Conservation (phyloP, 2,113 vertebrate species). For the Rhabdomys dilectus region DNA sequence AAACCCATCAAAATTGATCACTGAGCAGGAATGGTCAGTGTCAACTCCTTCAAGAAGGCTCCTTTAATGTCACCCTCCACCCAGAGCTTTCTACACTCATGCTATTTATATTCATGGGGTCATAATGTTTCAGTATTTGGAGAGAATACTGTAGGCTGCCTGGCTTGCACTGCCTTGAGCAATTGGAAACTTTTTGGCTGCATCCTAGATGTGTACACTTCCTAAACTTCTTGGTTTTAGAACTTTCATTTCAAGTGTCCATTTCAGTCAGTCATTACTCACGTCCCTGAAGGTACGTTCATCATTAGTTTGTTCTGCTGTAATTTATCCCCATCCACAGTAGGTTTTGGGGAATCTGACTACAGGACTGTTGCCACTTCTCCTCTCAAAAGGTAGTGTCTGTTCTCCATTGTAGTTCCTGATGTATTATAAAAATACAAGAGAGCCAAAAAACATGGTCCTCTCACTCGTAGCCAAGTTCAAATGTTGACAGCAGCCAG, state of each 20-base stretch:
- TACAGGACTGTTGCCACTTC: background rate
- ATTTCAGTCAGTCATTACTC: background rate
- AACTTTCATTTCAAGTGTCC: background rate
- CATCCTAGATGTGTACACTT: background rate
- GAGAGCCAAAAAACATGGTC: background rate
- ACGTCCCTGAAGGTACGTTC: background rate
- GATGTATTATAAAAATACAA: background rate
- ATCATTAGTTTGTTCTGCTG: background rate
- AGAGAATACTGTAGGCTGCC: constrained; percentile 31
- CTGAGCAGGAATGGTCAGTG: constrained; percentile 61
- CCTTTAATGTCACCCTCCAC: constrained; percentile 44
- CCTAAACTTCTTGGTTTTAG: background rate
- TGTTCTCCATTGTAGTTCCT: background rate
- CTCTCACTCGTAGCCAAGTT: background rate
- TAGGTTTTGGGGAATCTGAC: background rate
- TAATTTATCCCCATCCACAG: background rate
- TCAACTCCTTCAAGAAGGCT: constrained; percentile 65
- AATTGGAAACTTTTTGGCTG: background rate
- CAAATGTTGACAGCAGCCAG: background rate
- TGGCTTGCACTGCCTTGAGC: background rate
- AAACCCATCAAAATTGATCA: constrained; percentile 77
- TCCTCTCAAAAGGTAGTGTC: background rate
- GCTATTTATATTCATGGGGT: constrained; percentile 58
- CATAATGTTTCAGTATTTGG: constrained; percentile 42
- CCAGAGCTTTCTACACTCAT: constrained; percentile 31